These are phyloP conservation scores for Ophthalmolycus amberensis DNA, from an alignment of 2,113 vertebrate species.

Conservation along the genomic window DNA sequence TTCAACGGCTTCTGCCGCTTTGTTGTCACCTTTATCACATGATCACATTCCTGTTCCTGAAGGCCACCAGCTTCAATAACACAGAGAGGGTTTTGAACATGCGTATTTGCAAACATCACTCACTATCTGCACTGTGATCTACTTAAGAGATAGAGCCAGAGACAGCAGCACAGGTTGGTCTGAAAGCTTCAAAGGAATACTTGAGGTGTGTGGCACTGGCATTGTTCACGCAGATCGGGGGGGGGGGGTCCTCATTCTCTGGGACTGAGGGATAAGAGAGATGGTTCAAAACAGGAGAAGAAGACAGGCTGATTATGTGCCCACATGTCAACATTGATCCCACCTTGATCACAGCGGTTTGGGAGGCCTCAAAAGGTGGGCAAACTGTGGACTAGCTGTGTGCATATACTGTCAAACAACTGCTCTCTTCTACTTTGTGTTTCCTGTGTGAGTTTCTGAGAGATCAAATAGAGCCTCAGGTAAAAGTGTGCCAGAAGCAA, in stretches of 20 bases:
- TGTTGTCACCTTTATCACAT: conserved; percentile 69
- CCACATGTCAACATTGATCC: conserved; percentile 56
- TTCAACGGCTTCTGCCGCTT: conserved; percentile 41
- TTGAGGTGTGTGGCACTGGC: conserved; percentile 59
- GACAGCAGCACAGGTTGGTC: conserved; percentile 44
- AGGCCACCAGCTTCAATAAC: conserved; percentile 54
- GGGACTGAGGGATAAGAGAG: conserved; percentile 40
- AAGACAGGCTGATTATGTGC: conserved; percentile 44
- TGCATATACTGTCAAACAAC: conserved; percentile 6
- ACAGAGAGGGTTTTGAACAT: conserved; percentile 24
- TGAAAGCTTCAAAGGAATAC: conserved; percentile 70
- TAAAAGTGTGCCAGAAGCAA: conserved; percentile 41
- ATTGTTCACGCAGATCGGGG: conserved; percentile 60
- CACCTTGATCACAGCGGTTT: conserved; percentile 26
- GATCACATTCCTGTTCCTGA: conserved; percentile 65
- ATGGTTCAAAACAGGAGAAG: conserved; percentile 42
- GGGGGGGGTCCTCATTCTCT: conserved; percentile 7
- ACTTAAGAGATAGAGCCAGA: conserved; percentile 44
- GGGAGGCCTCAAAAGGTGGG: conserved; percentile 30
- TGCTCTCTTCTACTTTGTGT: conserved; percentile 2
- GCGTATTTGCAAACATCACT: conserved; percentile 58
- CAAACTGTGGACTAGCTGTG: conserved; percentile 13
- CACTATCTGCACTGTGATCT: conserved; percentile 64
- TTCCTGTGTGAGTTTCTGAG: not conserved
- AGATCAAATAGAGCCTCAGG: conserved; percentile 36